Percentiles rank a stretch among this genome's conserved stretches.
These are phyloP conservation scores for Meganola albula DNA, from an alignment of 2,888 invertebrate species.

Conservation along the genomic window DNA sequence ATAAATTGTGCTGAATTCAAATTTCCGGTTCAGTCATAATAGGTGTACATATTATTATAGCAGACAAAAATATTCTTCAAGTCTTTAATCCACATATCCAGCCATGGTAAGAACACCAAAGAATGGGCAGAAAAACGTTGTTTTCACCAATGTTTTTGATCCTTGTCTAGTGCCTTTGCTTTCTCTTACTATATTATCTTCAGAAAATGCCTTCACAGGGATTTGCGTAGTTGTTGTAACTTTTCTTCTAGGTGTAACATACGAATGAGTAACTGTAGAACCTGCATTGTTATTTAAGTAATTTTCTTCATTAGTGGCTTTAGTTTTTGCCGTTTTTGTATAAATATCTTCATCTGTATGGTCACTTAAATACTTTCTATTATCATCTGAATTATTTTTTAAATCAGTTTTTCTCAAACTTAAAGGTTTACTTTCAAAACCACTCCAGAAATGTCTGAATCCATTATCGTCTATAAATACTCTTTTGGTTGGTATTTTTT, in stretches of 20 bases:
- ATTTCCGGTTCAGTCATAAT: no score
- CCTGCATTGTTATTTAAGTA: no score
- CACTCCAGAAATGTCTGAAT: constrained; percentile 52
- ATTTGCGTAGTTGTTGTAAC: no score
- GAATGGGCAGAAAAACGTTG: constrained; percentile 56
- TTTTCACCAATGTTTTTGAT: constrained; percentile 29
- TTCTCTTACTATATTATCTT: not conserved
- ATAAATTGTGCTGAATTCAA: no score
- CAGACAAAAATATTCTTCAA: no score
- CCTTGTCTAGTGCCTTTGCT: not conserved
- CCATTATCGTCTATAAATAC: constrained; percentile 52
- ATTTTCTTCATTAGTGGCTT: no score
- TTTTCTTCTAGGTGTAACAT: not conserved
- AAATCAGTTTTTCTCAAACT: constrained; percentile 33
- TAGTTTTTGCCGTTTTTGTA: no score
- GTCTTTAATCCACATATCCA: constrained; percentile 29
- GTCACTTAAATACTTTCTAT: no score
- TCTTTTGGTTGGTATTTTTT: constrained; percentile 13
- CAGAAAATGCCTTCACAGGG: no score
- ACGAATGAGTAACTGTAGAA: no score
- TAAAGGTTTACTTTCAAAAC: constrained; percentile 25
- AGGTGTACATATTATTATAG: no score
- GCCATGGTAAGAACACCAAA: constrained; percentile 53
- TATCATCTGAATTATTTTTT: not conserved
- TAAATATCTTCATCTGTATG: not conserved